Base-by-base conservation (phyloP, 1,140 invertebrate genomes). In the Paralvinella palmiformis region DNA sequence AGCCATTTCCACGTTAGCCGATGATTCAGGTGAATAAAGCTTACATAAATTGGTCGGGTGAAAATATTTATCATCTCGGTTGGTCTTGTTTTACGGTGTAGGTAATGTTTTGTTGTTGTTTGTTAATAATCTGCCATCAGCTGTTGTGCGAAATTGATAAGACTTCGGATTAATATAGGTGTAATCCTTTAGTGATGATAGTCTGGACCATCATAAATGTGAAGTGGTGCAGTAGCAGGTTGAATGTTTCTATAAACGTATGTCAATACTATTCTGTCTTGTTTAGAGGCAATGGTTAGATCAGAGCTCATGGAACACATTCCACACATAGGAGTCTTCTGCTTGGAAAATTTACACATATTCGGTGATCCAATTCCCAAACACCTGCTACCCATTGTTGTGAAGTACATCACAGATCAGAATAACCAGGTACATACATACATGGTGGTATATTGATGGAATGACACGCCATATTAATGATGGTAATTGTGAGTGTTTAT, bases 261-360 rank as follows among this genome's bases (percentile, higher is more conserved):
- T 6, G 7, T 29, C 17, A 4, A 29, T 52, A 13, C 22, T 17
- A 55, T 59, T 68, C 68, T 63, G 41, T 64, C 67, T 62, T 68
- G 76, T 82, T 50, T 76, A 88, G 87, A 87, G 70, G 79, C 81
- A 3, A 74, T 78, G 17, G 83, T 88, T 5, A 78, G 85, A 36
- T 82, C 83, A 20, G 86, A 87, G 67, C 69, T 88, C 68, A 83
- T 88, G 72, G 85, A 87, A 66, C 86, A 87, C 66, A 75, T 88
- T 31, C 85, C 86, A 1, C 83, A 86, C 64, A 81, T 88, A 58
- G 86, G 85, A n/a, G 78, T 84, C 59, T 83, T 85, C 66, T 86
- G 85, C 70, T 81, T 85, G 64, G 83, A 86, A 66, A 73, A 80
- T 48, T 45, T 24, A n/a, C 10, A 41, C 22, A 22, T 27, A 7